phyloP scores from a whole-genome alignment of 2,888 invertebrate genomes.

The Platerodrilus igneus region DNA sequence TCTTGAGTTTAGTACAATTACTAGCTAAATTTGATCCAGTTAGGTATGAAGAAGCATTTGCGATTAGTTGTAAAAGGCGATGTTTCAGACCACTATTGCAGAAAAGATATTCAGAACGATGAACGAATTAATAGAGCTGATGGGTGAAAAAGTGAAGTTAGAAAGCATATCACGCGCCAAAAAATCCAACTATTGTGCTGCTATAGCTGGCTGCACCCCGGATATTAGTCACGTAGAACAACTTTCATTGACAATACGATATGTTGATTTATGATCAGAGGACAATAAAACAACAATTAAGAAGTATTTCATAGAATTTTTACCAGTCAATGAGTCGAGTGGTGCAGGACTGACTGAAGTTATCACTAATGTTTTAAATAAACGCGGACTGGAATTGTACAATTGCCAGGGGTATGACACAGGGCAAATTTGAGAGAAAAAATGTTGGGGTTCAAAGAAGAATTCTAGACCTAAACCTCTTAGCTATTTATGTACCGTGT shows the following conservation, averaged over 20 bases:
- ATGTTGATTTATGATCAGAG: conserved; percentile 21
- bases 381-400: conserved; percentile 34
- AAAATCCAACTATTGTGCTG: no score
- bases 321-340: conserved; percentile 17
- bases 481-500: conserved; percentile 22
- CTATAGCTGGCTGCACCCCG: no score
- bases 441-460: conserved; percentile 37
- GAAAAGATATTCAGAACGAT: conserved; percentile 36
- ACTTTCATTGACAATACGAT: conserved; percentile 33
- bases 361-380: conserved; percentile 31
- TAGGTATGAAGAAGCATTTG: conserved; percentile 36
- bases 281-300: no score
- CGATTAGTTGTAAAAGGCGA: conserved; percentile 31
- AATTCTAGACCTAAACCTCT: conserved; percentile 30
- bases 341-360: conserved; percentile 30
- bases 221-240: conserved; percentile 36
- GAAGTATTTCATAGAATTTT: conserved; percentile 21
- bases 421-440: no score
- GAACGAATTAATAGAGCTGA: no score
- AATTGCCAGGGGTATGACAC: conserved; percentile 40
- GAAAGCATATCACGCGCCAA: no score
- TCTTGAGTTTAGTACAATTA: conserved; percentile 36
- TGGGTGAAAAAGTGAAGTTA: no score
- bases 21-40: no score
- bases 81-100: conserved; percentile 36